These are phyloP conservation scores for human DNA, from an alignment of 2,113 vertebrate species.

Conservation along the genomic window GRCh38 chr3:165203501-165204000, in stretches of 20 bases:
- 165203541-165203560: background rate
- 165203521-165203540: background rate
- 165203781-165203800: background rate
- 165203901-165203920: constrained; percentile 9
- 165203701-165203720: background rate
- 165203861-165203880: constrained; percentile 17
- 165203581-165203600: background rate
- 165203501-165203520: background rate
- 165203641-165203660: background rate
- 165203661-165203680: background rate
- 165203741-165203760: background rate
- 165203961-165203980: background rate
- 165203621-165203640: background rate
- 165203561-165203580: background rate
- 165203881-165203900: background rate
- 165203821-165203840: background rate
- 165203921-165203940: background rate
- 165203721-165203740: background rate
- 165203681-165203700: background rate
- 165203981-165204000: background rate
- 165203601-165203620: background rate
- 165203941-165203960: background rate
- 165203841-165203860: background rate
- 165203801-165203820: background rate
- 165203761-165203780: background rate